Conservation (phyloP, 1,140 invertebrate genomes). For the Subanguina moxae region DNA sequence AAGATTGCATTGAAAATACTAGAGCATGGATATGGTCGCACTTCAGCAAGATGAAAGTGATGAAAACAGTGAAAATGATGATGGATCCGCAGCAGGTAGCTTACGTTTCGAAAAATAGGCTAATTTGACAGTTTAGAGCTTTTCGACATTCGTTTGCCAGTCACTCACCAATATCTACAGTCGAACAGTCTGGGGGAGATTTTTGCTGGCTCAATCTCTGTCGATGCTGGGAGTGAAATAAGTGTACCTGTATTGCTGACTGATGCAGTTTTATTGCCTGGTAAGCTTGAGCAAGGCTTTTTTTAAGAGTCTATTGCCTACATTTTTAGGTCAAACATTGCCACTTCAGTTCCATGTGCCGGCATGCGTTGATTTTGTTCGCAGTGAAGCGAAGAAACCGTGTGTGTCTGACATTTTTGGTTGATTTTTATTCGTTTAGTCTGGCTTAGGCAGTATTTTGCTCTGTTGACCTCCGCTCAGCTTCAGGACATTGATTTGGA, state of each 20-base stretch:
- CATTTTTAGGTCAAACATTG: conserved; percentile 7
- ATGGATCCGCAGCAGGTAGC: too few species aligned
- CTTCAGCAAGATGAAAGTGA: too few species aligned
- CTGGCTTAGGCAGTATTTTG: not conserved
- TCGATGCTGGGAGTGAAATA: conserved; percentile 13
- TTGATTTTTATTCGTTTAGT: too few species aligned
- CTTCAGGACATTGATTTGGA: not conserved
- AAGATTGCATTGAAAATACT: too few species aligned
- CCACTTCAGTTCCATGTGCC: conserved; percentile 3
- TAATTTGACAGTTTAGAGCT: too few species aligned
- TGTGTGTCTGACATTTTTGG: too few species aligned
- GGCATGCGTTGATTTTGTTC: conserved; percentile 6
- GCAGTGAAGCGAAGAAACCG: not conserved
- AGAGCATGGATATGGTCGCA: too few species aligned
- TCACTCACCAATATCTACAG: conserved; percentile 12
- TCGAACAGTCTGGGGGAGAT: conserved; percentile 9
- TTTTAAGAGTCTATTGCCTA: too few species aligned
- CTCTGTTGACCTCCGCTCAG: not conserved
- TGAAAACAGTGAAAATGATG: too few species aligned
- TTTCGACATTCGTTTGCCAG: conserved; percentile 19
- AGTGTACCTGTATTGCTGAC: conserved; percentile 18
- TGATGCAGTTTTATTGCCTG: conserved; percentile 13
- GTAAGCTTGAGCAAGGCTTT: not conserved
- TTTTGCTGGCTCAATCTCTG: not conserved
- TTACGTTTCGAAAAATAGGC: not conserved